Percentiles rank a stretch among this genome's conserved stretches.
Evolutionary conservation across 2,888 invertebrate species (phyloP).

Genomic region (Eucera pruinosa): DNA sequence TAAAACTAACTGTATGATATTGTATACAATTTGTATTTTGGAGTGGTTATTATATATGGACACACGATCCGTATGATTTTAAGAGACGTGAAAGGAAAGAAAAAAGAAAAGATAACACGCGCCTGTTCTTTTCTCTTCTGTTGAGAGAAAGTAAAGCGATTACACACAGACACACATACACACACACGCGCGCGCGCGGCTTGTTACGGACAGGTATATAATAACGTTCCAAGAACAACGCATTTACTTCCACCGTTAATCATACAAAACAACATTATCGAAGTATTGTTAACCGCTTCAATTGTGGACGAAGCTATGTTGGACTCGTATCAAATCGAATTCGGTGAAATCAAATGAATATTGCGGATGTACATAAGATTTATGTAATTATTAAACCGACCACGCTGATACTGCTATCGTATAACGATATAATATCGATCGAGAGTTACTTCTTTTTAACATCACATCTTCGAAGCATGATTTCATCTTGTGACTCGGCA

Average conservation of each 20-base stretch:
- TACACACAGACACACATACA: no score
- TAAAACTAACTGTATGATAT: conserved; percentile 77
- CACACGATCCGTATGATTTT: conserved; percentile 14
- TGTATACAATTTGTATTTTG: conserved; percentile 67
- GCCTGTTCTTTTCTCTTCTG: conserved; percentile 13
- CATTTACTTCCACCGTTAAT: conserved; percentile 28
- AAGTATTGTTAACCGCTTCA: not conserved
- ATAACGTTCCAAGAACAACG: conserved; percentile 11
- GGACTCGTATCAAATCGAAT: conserved; percentile 10
- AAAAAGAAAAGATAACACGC: not conserved
- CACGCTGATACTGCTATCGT: conserved; percentile 12
- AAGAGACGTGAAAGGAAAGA: conserved; percentile 8
- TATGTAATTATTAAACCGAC: conserved; percentile 30
- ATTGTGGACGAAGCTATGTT: conserved; percentile 13
- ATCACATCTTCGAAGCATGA: conserved; percentile 11
- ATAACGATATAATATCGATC: conserved; percentile 19
- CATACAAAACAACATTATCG: conserved; percentile 4
- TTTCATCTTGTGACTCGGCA: conserved; percentile 17
- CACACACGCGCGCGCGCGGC: no score
- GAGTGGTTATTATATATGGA: conserved; percentile 26
- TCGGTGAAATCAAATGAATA: conserved; percentile 6
- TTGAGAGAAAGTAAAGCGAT: not conserved
- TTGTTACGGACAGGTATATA: conserved; percentile 1
- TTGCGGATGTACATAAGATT: conserved; percentile 37
- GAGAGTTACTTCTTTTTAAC: conserved; percentile 2